Evolutionary conservation across 2,888 invertebrate species (phyloP).

Genomic region (Apotomis betuletana): DNA sequence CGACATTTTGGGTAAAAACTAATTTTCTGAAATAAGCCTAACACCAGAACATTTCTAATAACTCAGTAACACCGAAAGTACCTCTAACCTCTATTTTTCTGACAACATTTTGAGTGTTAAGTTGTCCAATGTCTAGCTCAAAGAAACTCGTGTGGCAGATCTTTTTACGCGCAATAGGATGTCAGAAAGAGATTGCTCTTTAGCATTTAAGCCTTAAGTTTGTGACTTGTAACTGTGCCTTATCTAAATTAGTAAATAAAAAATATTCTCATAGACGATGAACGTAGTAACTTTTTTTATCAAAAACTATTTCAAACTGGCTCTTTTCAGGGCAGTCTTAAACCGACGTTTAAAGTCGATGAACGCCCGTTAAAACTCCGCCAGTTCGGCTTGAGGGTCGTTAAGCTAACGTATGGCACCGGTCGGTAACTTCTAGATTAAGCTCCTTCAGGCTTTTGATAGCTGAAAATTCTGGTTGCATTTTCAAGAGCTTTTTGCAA

Average conservation of each 20-base stretch:
- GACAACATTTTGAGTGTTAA: neutral
- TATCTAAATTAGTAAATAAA: too few species aligned
- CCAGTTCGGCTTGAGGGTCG: conserved; percentile 32
- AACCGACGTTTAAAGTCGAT: conserved; percentile 43
- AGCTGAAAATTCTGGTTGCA: conserved; percentile 23
- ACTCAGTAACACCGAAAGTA: neutral
- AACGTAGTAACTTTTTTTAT: neutral
- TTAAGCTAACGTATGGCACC: conserved; percentile 34
- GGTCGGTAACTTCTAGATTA: conserved; percentile 38
- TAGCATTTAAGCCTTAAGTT: too few species aligned
- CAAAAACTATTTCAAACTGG: conserved; percentile 23
- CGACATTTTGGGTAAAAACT: conserved; percentile 19
- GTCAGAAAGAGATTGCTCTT: too few species aligned
- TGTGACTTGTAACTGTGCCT: too few species aligned
- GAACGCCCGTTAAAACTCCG: conserved; percentile 42
- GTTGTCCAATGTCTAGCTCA: too few species aligned
- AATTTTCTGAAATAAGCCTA: conserved; percentile 25
- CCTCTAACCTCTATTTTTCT: neutral
- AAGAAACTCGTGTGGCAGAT: too few species aligned
- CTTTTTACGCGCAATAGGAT: too few species aligned
- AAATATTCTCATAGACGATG: too few species aligned
- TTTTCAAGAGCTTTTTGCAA: conserved; percentile 15
- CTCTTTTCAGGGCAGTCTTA: conserved; percentile 29
- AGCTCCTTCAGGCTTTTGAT: conserved; percentile 36
- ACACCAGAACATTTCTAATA: conserved; percentile 3